Base-by-base conservation (phyloP, 2,888 invertebrate genomes). In the Amiota minor region DNA sequence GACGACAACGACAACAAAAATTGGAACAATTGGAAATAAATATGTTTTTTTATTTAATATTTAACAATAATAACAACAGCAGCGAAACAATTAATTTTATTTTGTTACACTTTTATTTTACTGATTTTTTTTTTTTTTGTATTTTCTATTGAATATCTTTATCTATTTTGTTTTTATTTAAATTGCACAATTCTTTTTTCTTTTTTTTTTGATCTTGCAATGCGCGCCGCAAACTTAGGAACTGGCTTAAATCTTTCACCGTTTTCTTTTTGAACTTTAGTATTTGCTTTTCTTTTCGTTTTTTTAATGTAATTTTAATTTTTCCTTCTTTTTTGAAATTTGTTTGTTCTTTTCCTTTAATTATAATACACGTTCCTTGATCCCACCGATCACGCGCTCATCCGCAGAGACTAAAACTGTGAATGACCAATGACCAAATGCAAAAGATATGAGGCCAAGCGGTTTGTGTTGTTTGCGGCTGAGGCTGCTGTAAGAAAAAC, bases 331-430 rank as follows among this genome's bases (percentile, higher is more conserved):
- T 62, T 18, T 65, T 56, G 14, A 9, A 16, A 20, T 62, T 62
- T 2, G 18, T 56, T 56, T 56, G 56, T 56, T 59, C 0, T 23
- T 62, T 62, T 35, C 35, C n/a, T 35, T 35, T 62, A n/a, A n/a
- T 62, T 11, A 18, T 47, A 8, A 53, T 68, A 16, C 49, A 35
- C 35, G 23, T 18, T 47, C 18, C 46, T 35, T 35, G 18, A 45
- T 20, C 50, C 50, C 49, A 84, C 84, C 83, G 83, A 83, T 85
- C 83, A 81, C 81, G 83, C 81, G 84, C 77, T 75, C 76, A 72
- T 71, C 77, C 71, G 75, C 72, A 78, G 80, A 83, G 83, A 84
- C 83, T 83, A 79, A 80, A 76, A 16, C 65, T 53, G 14, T n/a
- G 12, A n/a, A n/a, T 18, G 20, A 53, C 65, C n/a, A n/a, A n/a